Evolutionary conservation across 1,140 invertebrate genomes (phyloP).

Genomic region (Vanessa tameamea): DNA sequence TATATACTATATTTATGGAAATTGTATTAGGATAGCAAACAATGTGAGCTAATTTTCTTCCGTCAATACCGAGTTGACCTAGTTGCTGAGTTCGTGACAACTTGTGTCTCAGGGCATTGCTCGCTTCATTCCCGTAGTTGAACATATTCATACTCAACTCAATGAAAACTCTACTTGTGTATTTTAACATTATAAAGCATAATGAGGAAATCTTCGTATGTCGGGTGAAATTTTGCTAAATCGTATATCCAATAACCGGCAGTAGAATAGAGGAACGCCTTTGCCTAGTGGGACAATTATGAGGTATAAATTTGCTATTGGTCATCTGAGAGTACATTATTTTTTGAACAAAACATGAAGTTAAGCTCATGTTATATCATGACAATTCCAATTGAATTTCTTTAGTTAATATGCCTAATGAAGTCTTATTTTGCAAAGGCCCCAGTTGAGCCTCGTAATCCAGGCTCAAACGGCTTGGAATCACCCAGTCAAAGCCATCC

Average conservation of each 20-base stretch:
- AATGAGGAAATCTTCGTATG: no score
- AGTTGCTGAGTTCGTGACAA: conserved; percentile 67
- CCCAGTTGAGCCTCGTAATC: conserved; percentile 59
- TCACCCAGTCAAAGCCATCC: conserved; percentile 39
- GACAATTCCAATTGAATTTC: not conserved
- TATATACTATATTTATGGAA: not conserved
- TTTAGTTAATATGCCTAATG: not conserved
- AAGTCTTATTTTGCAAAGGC: conserved; percentile 49
- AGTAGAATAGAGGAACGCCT: no score
- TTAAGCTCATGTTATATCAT: no score
- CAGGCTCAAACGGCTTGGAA: conserved; percentile 49
- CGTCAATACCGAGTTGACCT: conserved; percentile 53
- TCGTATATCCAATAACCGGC: no score
- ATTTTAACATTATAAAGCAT: no score
- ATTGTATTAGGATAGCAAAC: not conserved
- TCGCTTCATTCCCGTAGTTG: conserved; percentile 32
- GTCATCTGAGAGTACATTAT: no score
- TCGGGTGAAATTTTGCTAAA: no score
- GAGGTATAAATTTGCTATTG: no score
- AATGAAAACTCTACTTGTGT: no score
- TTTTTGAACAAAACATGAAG: no score
- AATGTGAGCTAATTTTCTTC: conserved; percentile 21
- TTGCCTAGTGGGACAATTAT: no score
- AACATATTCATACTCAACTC: not conserved
- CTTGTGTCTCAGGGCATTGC: conserved; percentile 47